Conservation (phyloP, 2,113 vertebrate species). For the Lontra canadensis region DNA sequence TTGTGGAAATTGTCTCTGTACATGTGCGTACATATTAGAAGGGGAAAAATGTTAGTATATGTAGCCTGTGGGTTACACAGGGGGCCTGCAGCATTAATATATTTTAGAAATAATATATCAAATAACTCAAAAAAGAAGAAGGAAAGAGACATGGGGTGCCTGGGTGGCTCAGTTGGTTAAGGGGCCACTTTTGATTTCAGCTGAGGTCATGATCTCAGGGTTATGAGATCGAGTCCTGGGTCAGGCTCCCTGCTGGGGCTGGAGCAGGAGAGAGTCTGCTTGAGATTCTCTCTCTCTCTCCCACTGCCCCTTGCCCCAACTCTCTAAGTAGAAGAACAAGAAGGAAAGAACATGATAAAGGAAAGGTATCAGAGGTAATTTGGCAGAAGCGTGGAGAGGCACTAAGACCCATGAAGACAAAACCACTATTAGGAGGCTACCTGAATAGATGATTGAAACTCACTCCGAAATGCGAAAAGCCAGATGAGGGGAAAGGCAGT, state of each 20-base stretch:
- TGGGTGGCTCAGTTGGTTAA: too few species aligned
- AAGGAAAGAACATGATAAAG: not conserved
- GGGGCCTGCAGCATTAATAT: constrained; percentile 77
- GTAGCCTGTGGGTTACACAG: constrained; percentile 62
- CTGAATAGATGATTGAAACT: not conserved
- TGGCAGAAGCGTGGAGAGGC: not conserved
- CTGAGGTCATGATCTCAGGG: too few species aligned
- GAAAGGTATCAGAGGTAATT: not conserved
- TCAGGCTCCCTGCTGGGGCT: too few species aligned
- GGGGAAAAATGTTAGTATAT: constrained; percentile 67
- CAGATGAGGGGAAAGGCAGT: not conserved
- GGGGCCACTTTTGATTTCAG: too few species aligned
- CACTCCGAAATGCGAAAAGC: not conserved
- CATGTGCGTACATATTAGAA: constrained; percentile 77
- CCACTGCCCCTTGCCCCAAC: not conserved
- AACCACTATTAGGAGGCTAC: not conserved
- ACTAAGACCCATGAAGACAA: not conserved
- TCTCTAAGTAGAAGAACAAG: not conserved
- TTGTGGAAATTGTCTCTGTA: constrained; percentile 69
- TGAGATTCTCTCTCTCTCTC: too few species aligned
- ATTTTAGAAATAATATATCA: constrained; percentile 85
- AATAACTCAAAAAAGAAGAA: constrained; percentile 69
- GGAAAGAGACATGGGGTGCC: too few species aligned
- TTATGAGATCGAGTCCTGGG: too few species aligned
- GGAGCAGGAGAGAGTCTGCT: too few species aligned